Evolutionary conservation across 2,888 invertebrate genomes (phyloP).

Genomic region (Xanthostigma xanthostigma): DNA sequence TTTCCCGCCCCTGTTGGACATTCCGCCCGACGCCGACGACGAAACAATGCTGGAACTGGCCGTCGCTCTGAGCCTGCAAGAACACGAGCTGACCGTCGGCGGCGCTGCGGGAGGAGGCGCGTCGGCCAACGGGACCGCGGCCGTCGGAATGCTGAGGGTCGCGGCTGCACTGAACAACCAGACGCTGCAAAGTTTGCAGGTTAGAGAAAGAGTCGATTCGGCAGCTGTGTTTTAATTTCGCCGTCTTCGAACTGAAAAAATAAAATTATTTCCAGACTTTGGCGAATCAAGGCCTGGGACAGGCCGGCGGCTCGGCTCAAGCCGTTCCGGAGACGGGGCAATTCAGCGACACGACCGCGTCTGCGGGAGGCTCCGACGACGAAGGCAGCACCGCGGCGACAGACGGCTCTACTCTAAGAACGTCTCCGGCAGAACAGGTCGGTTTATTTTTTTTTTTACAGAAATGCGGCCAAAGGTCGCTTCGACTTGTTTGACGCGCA

Average conservation of each 20-base stretch:
- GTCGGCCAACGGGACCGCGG: constrained; percentile 19
- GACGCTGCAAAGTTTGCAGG: constrained; percentile 33
- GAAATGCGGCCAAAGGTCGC: constrained; percentile 2
- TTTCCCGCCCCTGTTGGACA: constrained; percentile 68
- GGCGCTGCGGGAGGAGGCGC: constrained; percentile 18
- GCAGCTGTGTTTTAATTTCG: neutral
- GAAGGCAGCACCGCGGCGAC: constrained; percentile 92
- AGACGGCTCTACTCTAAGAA: constrained; percentile 81
- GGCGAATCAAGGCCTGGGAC: constrained; percentile 8
- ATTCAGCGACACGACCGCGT: constrained; percentile 69
- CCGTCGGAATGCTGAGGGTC: constrained; percentile 19
- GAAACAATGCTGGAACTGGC: constrained; percentile 95
- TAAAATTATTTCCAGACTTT: neutral
- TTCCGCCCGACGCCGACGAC: constrained; percentile 91
- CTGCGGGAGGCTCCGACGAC: constrained; percentile 78
- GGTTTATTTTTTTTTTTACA: constrained; percentile 4
- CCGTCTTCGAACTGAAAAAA: neutral
- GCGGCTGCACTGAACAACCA: constrained; percentile 19
- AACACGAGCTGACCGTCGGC: constrained; percentile 42
- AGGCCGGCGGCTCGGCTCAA: constrained; percentile 14
- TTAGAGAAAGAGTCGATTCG: constrained; percentile 11
- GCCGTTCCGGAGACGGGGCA: constrained; percentile 39
- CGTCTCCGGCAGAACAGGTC: constrained; percentile 65
- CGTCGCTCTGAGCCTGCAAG: constrained; percentile 85
- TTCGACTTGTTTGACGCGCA: neutral